Evolutionary conservation across 2,113 vertebrate species (phyloP).

Genomic region (Pelusios castaneus): DNA sequence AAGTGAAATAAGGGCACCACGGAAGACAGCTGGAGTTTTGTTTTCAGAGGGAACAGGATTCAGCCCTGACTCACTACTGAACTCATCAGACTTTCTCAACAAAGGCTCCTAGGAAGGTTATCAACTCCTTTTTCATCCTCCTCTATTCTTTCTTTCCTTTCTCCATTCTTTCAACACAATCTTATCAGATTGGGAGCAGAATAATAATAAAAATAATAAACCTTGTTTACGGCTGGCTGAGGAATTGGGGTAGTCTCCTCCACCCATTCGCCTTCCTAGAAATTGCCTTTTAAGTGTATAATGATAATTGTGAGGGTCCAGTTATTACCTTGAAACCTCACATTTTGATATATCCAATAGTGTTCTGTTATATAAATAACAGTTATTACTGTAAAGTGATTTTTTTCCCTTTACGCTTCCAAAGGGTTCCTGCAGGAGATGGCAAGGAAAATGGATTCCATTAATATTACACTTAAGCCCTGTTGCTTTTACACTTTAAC

Average conservation of each 20-base stretch:
- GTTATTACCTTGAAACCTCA: slow-evolving; percentile 74
- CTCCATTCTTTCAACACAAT: background rate
- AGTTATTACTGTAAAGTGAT: slow-evolving; percentile 79
- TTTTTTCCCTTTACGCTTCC: slow-evolving; percentile 58
- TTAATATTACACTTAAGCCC: slow-evolving; percentile 72
- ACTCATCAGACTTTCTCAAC: background rate
- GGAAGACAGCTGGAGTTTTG: background rate
- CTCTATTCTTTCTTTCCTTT: background rate
- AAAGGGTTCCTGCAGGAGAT: slow-evolving; percentile 75
- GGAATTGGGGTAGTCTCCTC: slow-evolving; percentile 49
- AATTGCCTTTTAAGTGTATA: slow-evolving; percentile 77
- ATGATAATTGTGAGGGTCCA: slow-evolving; percentile 71
- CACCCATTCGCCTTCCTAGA: slow-evolving; percentile 57
- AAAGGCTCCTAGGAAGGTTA: background rate
- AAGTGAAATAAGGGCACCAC: background rate
- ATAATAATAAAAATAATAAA: slow-evolving; percentile 68
- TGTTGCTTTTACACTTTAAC: slow-evolving; percentile 57
- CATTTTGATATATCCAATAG: slow-evolving; percentile 74
- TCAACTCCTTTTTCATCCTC: background rate
- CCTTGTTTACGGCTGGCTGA: slow-evolving; percentile 49
- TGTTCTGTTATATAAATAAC: slow-evolving; percentile 79
- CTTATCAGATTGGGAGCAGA: slow-evolving; percentile 32
- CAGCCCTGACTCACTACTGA: background rate
- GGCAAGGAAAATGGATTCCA: slow-evolving; percentile 75
- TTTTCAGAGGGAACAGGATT: background rate